phyloP scores from a whole-genome alignment of 2,797 vertebrate genomes.

The Steatocranus sp. region DNA sequence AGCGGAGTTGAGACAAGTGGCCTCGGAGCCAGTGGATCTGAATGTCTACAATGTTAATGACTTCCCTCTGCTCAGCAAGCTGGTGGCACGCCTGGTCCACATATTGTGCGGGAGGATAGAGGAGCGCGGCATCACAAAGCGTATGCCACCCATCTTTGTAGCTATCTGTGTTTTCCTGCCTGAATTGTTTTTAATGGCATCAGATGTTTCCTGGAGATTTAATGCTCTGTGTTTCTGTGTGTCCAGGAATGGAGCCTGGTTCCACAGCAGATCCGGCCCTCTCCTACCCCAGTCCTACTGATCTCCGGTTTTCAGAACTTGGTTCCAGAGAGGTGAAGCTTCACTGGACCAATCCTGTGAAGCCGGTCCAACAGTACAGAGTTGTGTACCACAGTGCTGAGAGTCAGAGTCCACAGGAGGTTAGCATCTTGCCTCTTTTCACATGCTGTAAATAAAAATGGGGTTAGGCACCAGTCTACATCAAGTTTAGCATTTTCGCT shows the following conservation, averaged over 20 bases:
- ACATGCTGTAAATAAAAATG: background rate
- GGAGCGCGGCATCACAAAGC: conserved; percentile 72
- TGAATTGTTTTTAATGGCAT: background rate
- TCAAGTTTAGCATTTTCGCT: background rate
- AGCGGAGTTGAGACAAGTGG: conserved; percentile 86
- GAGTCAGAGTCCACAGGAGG: conserved; percentile 83
- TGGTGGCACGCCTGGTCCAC: conserved; percentile 81
- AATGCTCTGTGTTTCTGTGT: background rate
- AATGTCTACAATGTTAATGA: conserved; percentile 89
- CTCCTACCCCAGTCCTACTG: conserved; percentile 77
- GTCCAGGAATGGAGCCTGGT: conserved; percentile 60
- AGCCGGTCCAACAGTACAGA: conserved; percentile 79
- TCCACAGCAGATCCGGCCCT: conserved; percentile 64
- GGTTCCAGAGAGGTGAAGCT: conserved; percentile 83
- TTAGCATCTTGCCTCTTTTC: conserved; percentile 48
- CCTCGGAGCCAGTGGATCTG: conserved; percentile 84
- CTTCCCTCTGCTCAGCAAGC: conserved; percentile 86
- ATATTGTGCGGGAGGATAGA: conserved; percentile 86
- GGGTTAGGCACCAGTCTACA: background rate
- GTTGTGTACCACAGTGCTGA: conserved; percentile 85
- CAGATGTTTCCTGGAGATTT: background rate
- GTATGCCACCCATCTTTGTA: conserved; percentile 33
- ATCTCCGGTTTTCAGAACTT: conserved; percentile 82
- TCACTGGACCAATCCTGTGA: conserved; percentile 81
- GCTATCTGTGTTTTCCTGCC: background rate